Base-by-base conservation (phyloP, 2,888 invertebrate species). In the Ptilodon capucinus region DNA sequence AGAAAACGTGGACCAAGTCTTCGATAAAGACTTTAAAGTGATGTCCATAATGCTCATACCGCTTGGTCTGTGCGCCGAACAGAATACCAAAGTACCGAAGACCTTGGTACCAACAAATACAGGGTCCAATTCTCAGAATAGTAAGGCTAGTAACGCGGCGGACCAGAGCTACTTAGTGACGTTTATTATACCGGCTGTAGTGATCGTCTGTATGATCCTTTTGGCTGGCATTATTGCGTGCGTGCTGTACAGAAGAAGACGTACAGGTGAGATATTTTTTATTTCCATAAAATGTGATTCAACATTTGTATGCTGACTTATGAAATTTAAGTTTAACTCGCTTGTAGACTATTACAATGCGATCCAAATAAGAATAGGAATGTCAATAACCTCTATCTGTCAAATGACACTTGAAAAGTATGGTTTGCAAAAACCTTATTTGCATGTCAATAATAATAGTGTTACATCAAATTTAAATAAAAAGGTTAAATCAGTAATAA, bases 181-280 rank as follows among this genome's bases (percentile, higher is more conserved):
- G 8, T 97, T 97, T 60, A 94, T 98, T 34, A 93, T 98, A 48
- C 98, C 99, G 0, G 96, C 97, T 0, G 93, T 97, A 11, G 96
- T 98, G 23, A 96, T 98, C 50, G 93, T 96, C 0, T 94, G 95
- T 16, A 97, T 99, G 95, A 92, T 98, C 32, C 82, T 98, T 11
- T 89, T 98, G 38, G 97, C 98, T 0, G 94, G 96, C 0, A 91
- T 98, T 45, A 94, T 98, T 45, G 98, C 98, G 1, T 97, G 97
- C 74, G 93, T 97, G 44, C 88, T 98, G 42, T 98, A 98, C 76
- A 93, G 97, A 63, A 92, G 96, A 68, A 93, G 96, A 58, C 93
- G 96, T 61, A 96, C 95, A 43, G 97, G 97, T 56, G 95, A 97
- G 91, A 55, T 36, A 28, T 28, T 28, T 28, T 28, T 11, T 11